Evolutionary conservation across 2,797 vertebrate genomes (phyloP).

Genomic region (Gymnoscopelus braueri): DNA sequence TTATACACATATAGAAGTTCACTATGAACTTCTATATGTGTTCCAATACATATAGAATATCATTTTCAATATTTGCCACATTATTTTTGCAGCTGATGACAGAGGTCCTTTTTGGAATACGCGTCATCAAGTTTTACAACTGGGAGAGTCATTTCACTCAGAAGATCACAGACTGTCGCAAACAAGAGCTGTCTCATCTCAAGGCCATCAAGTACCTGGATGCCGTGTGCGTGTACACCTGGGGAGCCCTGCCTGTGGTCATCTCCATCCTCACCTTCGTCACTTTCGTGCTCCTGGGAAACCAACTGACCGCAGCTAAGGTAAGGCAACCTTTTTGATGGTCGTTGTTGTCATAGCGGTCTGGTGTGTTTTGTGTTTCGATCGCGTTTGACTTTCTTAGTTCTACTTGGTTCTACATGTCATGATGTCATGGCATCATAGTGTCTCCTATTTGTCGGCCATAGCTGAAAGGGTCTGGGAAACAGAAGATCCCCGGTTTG

Average conservation of each 20-base stretch:
- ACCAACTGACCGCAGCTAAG: conserved; percentile 94
- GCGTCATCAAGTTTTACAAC: conserved; percentile 93
- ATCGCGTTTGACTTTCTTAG: too few species aligned
- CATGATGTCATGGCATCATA: too few species aligned
- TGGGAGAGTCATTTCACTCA: conserved; percentile 90
- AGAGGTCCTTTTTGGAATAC: conserved; percentile 91
- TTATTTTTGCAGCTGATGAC: conserved; percentile 86
- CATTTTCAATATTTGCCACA: not conserved
- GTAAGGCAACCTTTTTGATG: conserved; percentile 66
- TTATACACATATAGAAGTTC: too few species aligned
- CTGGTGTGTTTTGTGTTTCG: too few species aligned
- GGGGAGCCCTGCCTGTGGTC: conserved; percentile 93
- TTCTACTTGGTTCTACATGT: too few species aligned
- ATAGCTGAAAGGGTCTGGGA: too few species aligned
- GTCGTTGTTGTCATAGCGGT: not conserved
- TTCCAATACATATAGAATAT: not conserved
- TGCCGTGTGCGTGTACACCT: conserved; percentile 94
- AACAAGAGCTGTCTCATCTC: conserved; percentile 85
- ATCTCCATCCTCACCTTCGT: conserved; percentile 93
- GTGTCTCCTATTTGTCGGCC: too few species aligned
- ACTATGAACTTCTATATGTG: too few species aligned
- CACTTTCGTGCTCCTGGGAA: conserved; percentile 90
- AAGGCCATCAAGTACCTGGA: conserved; percentile 90
- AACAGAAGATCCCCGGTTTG: too few species aligned
- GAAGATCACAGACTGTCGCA: conserved; percentile 81